Percentiles rank a stretch among this genome's conserved stretches.
Conservation (phyloP, 2,113 vertebrate species). For the Ceyx margarethae region DNA sequence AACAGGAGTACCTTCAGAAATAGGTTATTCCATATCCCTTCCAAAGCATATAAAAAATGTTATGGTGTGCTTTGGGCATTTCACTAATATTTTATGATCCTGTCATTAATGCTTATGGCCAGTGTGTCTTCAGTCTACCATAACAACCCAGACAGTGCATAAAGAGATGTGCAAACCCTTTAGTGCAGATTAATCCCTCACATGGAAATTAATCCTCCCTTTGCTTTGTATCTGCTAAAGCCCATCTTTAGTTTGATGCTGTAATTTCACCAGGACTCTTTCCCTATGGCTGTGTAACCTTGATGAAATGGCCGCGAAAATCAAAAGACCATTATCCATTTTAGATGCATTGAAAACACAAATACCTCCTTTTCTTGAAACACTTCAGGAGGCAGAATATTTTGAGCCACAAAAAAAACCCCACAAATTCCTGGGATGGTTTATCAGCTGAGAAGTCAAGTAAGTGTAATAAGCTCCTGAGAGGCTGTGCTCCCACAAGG, state of each 20-base stretch:
- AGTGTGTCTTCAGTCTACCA: rapidly evolving
- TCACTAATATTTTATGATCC: neutral
- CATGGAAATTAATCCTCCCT: neutral
- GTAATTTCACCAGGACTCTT: neutral
- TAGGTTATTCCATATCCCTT: neutral
- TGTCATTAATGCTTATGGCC: neutral
- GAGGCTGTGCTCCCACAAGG: neutral
- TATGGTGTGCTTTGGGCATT: neutral
- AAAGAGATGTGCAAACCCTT: neutral
- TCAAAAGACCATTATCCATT: rapidly evolving
- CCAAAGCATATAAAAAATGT: neutral
- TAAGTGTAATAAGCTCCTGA: neutral
- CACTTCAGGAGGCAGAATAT: neutral
- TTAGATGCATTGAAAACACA: neutral
- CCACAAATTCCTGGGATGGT: neutral
- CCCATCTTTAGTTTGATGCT: neutral
- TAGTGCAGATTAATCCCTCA: neutral
- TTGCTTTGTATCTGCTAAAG: neutral
- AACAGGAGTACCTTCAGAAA: neutral
- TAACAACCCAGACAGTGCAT: neutral
- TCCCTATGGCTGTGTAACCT: too few species aligned
- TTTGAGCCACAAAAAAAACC: too few species aligned
- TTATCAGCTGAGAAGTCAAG: neutral
- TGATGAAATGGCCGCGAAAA: neutral
- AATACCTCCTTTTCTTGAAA: neutral